These are phyloP conservation scores for Heterotilapia buettikoferi DNA, from an alignment of 2,113 vertebrate genomes.

Conservation along the genomic window DNA sequence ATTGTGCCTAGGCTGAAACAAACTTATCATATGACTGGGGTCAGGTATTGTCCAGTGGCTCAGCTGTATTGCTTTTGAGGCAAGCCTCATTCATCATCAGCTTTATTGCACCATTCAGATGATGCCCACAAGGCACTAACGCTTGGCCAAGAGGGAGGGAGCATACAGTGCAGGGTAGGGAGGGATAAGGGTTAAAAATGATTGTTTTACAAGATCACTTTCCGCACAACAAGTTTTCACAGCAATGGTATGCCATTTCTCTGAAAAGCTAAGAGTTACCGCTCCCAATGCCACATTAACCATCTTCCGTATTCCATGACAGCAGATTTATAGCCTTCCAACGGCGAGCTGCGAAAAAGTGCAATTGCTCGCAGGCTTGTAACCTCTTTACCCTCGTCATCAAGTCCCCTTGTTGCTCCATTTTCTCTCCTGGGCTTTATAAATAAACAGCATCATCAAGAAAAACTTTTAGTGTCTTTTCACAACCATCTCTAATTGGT, in stretches of 20 bases:
- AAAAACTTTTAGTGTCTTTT: slow-evolving; percentile 48
- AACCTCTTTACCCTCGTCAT: slow-evolving; percentile 53
- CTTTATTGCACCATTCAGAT: slow-evolving; percentile 67
- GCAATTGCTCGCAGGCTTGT: slow-evolving; percentile 64
- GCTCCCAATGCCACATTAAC: slow-evolving; percentile 61
- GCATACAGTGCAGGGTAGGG: background rate
- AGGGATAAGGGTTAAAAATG: slow-evolving; percentile 32
- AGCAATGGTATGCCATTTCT: slow-evolving; percentile 30
- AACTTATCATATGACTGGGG: slow-evolving; percentile 78
- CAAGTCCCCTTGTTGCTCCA: slow-evolving; percentile 40
- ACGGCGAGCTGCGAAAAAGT: slow-evolving; percentile 51
- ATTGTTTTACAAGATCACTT: slow-evolving; percentile 70
- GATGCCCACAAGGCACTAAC: slow-evolving; percentile 59
- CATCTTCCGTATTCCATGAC: slow-evolving; percentile 60
- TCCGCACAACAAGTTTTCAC: slow-evolving; percentile 66
- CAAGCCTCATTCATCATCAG: slow-evolving; percentile 73
- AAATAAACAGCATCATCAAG: slow-evolving; percentile 57
- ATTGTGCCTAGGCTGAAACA: slow-evolving; percentile 68
- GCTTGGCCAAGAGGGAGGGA: slow-evolving; percentile 9
- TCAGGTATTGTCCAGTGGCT: slow-evolving; percentile 72
- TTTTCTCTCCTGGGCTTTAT: slow-evolving; percentile 54
- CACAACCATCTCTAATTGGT: slow-evolving; percentile 47
- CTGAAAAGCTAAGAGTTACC: slow-evolving; percentile 58
- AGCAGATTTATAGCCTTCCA: slow-evolving; percentile 66
- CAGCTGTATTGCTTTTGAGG: slow-evolving; percentile 68